Evolutionary conservation across 2,113 vertebrate genomes (phyloP), one percentile per base, ranked within the genome.

Genomic region (Ptychochromis oligacanthus): DNA sequence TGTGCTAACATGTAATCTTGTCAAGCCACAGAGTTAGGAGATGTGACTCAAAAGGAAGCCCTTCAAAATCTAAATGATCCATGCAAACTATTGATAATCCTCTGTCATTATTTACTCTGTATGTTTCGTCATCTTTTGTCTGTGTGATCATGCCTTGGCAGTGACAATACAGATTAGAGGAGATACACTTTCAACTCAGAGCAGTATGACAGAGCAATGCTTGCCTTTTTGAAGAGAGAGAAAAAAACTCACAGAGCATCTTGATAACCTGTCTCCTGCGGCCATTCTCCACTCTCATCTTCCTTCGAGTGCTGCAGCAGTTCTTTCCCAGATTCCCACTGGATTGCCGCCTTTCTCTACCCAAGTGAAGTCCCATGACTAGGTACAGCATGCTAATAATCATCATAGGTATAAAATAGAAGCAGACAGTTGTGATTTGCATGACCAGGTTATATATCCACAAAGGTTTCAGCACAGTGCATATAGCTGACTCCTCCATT

Each of bases 391-490:
- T 87, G 20, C 95, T 95, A 11, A 96, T 96, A 77, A 96, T 86
- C 65, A 83, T 86, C 95, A 96, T 96, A 76, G 96, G 96, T 7
- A 96, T 56, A 4, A 96, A 95, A 57, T 93, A 96, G 90, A 96
- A 96, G 72, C 95, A 95, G 34, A 96, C 88, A 0, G 96, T 96
- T 85, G 96, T 96, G 92, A 96, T 85, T 88, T 96, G 96, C 93
- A 96, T 95, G 31, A 96, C 91, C 85, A 96, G 86, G 84, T 96
- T 95, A 57, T 96, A 96, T 80, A 96, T 95, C 96, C 96, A 96
- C 77, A 95, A 59, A 5, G 96, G 95, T 60, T 95, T 95, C 13
- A 96, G 81, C 76, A 96, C 91, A 6, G 91, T 92, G 93, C 96
- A 96, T 24, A 94, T 96, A 54, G 96, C 95, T 1, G 96, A 96